Percentiles rank a stretch among this genome's conserved stretches.
Conservation (phyloP, 2,888 invertebrate genomes). For the Synergus itoensis region DNA sequence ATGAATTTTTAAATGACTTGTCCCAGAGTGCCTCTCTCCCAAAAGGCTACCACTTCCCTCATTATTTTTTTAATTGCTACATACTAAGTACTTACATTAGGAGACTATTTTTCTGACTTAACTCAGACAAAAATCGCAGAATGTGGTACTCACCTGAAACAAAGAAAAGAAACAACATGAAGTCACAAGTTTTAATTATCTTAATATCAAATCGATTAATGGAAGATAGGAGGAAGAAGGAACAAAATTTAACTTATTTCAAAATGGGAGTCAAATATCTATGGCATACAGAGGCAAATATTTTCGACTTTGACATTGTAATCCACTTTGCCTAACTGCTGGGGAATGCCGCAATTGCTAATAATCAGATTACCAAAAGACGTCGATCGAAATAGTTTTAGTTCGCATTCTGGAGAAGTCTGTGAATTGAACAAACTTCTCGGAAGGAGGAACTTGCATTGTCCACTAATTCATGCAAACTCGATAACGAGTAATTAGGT, state of each 20-base stretch:
- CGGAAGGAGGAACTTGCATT: conserved; percentile 56
- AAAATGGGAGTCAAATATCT: conserved; percentile 27
- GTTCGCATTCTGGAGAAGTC: conserved; percentile 49
- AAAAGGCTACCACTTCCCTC: background rate
- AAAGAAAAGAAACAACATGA: conserved; percentile 38
- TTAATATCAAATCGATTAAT: background rate
- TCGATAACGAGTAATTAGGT: conserved; percentile 67
- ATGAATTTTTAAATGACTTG: too few species aligned
- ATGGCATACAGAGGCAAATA: background rate
- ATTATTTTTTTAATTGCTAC: background rate
- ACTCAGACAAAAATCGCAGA: background rate
- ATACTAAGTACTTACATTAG: background rate
- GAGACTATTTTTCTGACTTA: background rate
- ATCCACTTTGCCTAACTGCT: conserved; percentile 26
- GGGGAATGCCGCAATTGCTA: conserved; percentile 23
- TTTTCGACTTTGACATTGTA: conserved; percentile 29
- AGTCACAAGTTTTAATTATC: background rate
- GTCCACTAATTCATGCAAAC: conserved; percentile 67
- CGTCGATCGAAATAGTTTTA: conserved; percentile 57
- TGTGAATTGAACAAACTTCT: conserved; percentile 52
- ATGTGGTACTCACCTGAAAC: conserved; percentile 49
- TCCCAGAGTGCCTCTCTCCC: too few species aligned
- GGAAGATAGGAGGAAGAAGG: too few species aligned
- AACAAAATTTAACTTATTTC: too few species aligned
- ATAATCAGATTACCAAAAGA: conserved; percentile 54